Base-by-base conservation (phyloP, 2,888 invertebrate genomes). In the Lamellibrachia columna region DNA sequence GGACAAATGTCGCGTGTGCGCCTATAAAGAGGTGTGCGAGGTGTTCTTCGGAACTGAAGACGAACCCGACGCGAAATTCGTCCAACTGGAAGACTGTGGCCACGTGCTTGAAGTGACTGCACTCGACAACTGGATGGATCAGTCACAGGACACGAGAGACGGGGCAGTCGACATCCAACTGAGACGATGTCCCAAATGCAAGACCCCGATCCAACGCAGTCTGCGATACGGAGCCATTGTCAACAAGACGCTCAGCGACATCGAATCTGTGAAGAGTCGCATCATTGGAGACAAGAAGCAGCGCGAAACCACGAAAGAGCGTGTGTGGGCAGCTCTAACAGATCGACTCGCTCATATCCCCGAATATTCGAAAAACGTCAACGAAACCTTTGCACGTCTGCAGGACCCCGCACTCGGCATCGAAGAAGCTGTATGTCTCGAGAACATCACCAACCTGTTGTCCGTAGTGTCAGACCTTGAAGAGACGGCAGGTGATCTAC, bases 181-280 rank as follows among this genome's bases (percentile, higher is more conserved):
- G 90, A 97, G 97, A 94, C 92, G 93, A 0, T 98, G 98, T 94
- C 98, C 98, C 0, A 93, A 93, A 93, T 98, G 98, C 95, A 97
- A 97, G 92, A 97, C 97, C 40, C 97, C 97, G 0, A 97, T 98
- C 22, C 96, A 97, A 28, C 97, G 97, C 94, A 97, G 97, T 2
- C 96, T 96, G 91, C 97, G 97, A 28, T 98, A 97, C 95, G 97
- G 97, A 93, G 97, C 97, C 93, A 94, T 96, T 2, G 96, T 98
- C 11, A 97, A 96, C 93, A 93, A 92, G 96, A 97, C 95, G 3
- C 94, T 96, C 8, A 91, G 93, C 40, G 96, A 97, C 93, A 96
- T 97, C 53, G 95, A 95, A 93, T 92, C 93, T 11, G 96, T 97
- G 0, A 95, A 96, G 94, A 92, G 60, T 22, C 75, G 75, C 75